These are phyloP conservation scores for Tetheella fluctuosa DNA, from an alignment of 2,888 invertebrate genomes.

Conservation along the genomic window DNA sequence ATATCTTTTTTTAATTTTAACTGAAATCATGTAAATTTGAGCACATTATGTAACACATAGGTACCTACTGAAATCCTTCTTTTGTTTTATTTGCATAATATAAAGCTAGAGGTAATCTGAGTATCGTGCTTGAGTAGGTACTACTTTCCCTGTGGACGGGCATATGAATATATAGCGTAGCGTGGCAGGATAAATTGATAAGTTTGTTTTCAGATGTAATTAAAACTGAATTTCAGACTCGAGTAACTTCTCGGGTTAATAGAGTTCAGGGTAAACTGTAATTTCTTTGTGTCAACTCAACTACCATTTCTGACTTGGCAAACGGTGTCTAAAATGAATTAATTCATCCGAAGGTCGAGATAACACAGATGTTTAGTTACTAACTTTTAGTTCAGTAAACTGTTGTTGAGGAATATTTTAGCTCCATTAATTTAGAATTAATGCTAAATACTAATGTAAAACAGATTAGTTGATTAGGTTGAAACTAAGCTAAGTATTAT, in stretches of 20 bases:
- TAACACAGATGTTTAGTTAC: slow-evolving; percentile 19
- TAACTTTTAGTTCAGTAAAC: slow-evolving; percentile 17
- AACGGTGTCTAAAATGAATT: slow-evolving; percentile 14
- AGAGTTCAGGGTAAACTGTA: background rate
- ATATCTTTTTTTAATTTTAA: background rate
- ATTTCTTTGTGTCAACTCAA: slow-evolving; percentile 3
- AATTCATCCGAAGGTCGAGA: slow-evolving; percentile 23
- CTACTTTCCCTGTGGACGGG: background rate
- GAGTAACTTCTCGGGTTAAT: background rate
- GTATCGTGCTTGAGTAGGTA: background rate
- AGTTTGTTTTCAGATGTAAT: background rate
- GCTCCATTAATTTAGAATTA: slow-evolving; percentile 12
- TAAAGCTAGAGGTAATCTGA: background rate
- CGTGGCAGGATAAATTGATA: too few species aligned
- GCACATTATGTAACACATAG: background rate
- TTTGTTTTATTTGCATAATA: too few species aligned
- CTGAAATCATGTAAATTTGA: background rate
- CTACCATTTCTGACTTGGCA: slow-evolving; percentile 3
- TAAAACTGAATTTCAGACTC: background rate
- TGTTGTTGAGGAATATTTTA: slow-evolving; percentile 6
- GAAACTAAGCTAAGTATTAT: background rate
- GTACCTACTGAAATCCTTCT: too few species aligned
- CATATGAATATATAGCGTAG: too few species aligned
- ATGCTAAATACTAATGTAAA: slow-evolving; percentile 11
- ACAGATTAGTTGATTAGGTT: background rate